A percentile compares a stretch with the other conserved stretches of the same genome.
Conservation (phyloP, 2,888 invertebrate genomes). For the Rotaria socialis region DNA sequence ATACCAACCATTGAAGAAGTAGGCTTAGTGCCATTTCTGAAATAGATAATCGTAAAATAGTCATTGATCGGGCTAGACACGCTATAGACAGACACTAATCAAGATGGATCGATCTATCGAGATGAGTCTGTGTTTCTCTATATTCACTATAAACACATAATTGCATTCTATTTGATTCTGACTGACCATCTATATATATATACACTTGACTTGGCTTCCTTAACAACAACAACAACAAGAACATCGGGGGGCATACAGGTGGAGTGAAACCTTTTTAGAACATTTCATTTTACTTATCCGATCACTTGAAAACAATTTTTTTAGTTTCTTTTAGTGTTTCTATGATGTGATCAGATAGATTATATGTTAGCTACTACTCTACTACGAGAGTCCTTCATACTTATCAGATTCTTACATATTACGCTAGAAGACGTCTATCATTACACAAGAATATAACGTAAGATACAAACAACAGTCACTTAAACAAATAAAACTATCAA, state of each 20-base stretch:
- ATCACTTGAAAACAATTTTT: conserved; percentile 1
- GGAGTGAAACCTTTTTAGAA: not conserved
- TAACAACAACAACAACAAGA: conserved; percentile 7
- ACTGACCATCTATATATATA: not conserved
- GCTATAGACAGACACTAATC: not conserved
- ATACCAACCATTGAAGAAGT: conserved; percentile 9
- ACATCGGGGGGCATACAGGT: not conserved
- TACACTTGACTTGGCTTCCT: conserved; percentile 1
- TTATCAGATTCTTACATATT: not conserved
- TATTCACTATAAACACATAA: not conserved
- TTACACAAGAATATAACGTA: not conserved
- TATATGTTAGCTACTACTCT: too few species aligned
- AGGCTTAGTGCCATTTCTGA: conserved; percentile 32
- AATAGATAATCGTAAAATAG: not conserved
- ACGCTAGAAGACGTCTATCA: not conserved
- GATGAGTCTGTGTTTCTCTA: conserved; percentile 2
- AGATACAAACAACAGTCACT: not conserved
- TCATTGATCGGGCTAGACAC: not conserved
- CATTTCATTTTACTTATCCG: not conserved
- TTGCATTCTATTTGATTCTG: conserved; percentile 18
- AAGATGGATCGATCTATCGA: not conserved
- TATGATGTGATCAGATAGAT: not conserved
- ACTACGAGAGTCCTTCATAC: conserved; percentile 5
- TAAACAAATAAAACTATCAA: not conserved
- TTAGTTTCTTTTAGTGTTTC: not conserved